Base-by-base conservation (phyloP, 2,888 invertebrate species). In the Aplocera efformata region DNA sequence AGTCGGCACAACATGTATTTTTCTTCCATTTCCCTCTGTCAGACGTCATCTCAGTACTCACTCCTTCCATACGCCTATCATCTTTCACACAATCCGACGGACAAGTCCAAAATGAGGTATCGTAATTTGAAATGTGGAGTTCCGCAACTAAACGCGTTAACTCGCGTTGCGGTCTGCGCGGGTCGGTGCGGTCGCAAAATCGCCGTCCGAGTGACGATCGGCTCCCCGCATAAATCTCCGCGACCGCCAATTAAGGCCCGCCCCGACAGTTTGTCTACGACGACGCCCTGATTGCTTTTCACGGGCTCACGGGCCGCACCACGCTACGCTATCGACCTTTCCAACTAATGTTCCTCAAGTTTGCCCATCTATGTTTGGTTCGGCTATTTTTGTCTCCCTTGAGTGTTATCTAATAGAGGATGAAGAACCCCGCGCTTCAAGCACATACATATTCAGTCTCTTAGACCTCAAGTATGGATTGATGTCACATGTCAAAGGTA, bases 201-300 rank as follows among this genome's bases (percentile, higher is more conserved):
- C 71, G 72, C 58, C 71, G 69, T 56, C 70, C 73, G 68, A 68
- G 73, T 79, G 80, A 80, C 78, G 83, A 76, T 69, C 76, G 74
- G 73, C 74, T 69, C 75, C 67, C 78, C 81, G 83, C 83, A 88
- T 88, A 88, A 88, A 88, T 88, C 88, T 86, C 77, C 49, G 64
- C 75, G 80, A 84, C 88, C 86, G 83, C 88, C 88, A 88, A 88
- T 88, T 88, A 88, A 81, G 84, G 80, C 60, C 72, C 76, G 64
- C 79, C 79, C 77, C 85, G 85, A 85, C 86, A 86, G 83, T 86
- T 86, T 86, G 86, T 86, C 84, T 85, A 80, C 83, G 75, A 75
- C 74, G 77, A 74, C 77, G 77, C 79, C 83, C 80, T 88, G 88
- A 89, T 90, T 90, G 90, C 88, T 89, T 85, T 83, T 83, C 49